Evolutionary conservation across 2,113 vertebrate species (phyloP).

Genomic region (Solea solea): DNA sequence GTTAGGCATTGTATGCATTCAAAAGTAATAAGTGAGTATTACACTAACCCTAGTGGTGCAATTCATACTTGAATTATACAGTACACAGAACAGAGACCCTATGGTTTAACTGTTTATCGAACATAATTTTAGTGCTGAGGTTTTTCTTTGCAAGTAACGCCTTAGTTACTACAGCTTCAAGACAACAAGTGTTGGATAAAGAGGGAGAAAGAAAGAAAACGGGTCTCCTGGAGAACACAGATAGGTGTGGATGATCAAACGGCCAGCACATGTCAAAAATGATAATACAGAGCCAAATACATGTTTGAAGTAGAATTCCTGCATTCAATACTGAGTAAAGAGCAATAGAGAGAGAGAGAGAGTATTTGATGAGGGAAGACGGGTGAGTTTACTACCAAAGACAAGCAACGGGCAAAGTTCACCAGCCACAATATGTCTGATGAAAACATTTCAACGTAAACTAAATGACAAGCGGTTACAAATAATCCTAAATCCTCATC

Average conservation of each 20-base stretch:
- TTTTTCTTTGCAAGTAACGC: background rate
- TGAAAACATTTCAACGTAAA: slow-evolving; percentile 32
- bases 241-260: slow-evolving; percentile 79
- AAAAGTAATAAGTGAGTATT: background rate
- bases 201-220: slow-evolving; percentile 21
- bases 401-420: slow-evolving; percentile 41
- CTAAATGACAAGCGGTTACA: background rate
- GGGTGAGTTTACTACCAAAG: slow-evolving; percentile 37
- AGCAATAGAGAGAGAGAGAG: slow-evolving; percentile 20
- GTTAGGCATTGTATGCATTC: background rate
- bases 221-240: slow-evolving; percentile 69
- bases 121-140: slow-evolving; percentile 1
- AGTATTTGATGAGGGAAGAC: slow-evolving; percentile 29
- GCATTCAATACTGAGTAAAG: slow-evolving; percentile 58
- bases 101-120: slow-evolving; percentile 21
- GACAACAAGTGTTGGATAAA: slow-evolving; percentile 48
- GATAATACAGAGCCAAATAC: slow-evolving; percentile 79
- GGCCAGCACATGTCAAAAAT: slow-evolving; percentile 59
- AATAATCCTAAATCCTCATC: background rate
- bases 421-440: slow-evolving; percentile 29
- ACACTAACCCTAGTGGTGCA: background rate
- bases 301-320: slow-evolving; percentile 71
- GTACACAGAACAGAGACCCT: background rate
- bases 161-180: slow-evolving; percentile 25
- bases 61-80: background rate